These are phyloP conservation scores for Cyanoliseus patagonus DNA, from an alignment of 2,113 vertebrate species.

Conservation along the genomic window DNA sequence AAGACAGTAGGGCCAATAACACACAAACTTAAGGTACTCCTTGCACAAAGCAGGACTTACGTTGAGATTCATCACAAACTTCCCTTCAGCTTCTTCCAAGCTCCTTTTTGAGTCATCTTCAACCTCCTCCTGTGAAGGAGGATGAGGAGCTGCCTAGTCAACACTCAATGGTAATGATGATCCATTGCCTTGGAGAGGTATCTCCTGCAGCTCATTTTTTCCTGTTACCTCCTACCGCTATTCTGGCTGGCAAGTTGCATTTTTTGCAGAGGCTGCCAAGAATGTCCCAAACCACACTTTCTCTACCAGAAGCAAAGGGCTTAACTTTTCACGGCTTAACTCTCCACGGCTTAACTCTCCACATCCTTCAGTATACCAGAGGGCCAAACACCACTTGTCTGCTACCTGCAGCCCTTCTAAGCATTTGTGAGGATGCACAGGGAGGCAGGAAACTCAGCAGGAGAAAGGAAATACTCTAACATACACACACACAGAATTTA, in stretches of 20 bases:
- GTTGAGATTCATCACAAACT: neutral
- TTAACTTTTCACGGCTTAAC: neutral
- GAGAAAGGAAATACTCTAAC: neutral
- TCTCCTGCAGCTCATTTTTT: neutral
- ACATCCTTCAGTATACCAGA: neutral
- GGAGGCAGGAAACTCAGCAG: neutral
- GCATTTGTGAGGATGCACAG: neutral
- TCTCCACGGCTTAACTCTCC: neutral
- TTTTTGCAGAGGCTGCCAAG: neutral
- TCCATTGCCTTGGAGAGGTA: neutral
- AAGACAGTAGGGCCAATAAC: neutral
- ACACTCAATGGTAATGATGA: neutral
- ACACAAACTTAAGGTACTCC: neutral
- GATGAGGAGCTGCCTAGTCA: neutral
- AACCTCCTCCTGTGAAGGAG: neutral
- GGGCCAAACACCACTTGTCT: neutral
- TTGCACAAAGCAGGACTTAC: neutral
- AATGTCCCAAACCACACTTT: neutral
- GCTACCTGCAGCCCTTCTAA: neutral
- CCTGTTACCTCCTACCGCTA: neutral
- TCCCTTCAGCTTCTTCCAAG: neutral
- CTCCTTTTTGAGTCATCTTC: neutral
- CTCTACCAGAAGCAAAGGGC: neutral
- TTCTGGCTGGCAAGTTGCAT: neutral
- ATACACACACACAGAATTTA: neutral